Evolutionary conservation across 2,113 vertebrate genomes (phyloP).

Genomic region (Nothocercus julius): DNA sequence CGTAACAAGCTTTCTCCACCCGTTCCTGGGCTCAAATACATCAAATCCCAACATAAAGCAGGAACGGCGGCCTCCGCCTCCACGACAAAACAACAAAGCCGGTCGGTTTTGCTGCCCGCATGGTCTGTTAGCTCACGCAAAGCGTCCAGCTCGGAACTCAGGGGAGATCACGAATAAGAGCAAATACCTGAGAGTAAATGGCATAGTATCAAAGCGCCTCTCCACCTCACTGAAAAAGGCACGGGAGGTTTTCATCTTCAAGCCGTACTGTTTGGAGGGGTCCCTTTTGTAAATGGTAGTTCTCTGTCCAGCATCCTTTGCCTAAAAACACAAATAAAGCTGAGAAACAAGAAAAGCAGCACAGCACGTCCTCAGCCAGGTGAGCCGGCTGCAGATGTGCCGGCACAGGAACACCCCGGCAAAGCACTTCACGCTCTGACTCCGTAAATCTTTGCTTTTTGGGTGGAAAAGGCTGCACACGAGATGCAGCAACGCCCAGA

Average conservation of each 20-base stretch:
- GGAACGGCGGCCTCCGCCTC: not conserved
- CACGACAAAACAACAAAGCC: accelerated
- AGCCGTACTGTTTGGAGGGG: conserved; percentile 94
- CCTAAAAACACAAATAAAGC: conserved; percentile 66
- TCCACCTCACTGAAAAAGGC: conserved; percentile 98
- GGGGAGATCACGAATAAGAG: not conserved
- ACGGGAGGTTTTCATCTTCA: conserved; percentile 99
- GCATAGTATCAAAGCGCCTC: conserved; percentile 95
- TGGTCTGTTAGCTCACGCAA: no score
- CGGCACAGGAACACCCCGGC: not conserved
- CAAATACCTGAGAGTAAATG: conserved; percentile 92
- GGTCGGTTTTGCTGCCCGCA: not conserved
- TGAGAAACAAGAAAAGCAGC: not conserved
- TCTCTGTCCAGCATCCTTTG: conserved; percentile 93
- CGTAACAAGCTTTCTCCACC: not conserved
- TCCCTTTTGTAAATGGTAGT: conserved; percentile 98
- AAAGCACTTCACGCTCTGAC: accelerated
- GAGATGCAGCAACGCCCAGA: accelerated
- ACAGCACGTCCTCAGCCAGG: accelerated
- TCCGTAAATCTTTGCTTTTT: accelerated
- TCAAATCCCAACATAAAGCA: not conserved
- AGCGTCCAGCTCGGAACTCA: not conserved
- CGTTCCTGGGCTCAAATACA: no score
- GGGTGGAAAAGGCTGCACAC: not conserved
- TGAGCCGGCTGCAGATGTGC: accelerated